Base-by-base conservation (phyloP, 1,140 invertebrate species). In the Drosophila truncata region DNA sequence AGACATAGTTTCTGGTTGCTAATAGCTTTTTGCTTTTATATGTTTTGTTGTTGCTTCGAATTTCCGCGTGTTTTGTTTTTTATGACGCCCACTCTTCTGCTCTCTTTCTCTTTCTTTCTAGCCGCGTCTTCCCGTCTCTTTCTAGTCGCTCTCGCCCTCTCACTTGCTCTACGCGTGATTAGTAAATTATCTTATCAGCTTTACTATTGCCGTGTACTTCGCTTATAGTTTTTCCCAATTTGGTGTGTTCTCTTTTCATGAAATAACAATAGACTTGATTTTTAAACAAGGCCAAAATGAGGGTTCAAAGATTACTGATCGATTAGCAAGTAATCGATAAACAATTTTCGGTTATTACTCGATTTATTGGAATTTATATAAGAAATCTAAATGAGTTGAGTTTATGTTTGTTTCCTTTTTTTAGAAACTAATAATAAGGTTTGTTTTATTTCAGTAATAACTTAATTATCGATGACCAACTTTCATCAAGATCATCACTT, bases 141-240 rank as follows among this genome's bases (percentile, higher is more conserved):
- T 16, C n/a, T 47, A 6, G 18, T 16, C 10, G 18, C 20, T 55
- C 18, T 57, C 29, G 25, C 57, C 25, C 23, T 13, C 35, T 39
- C n/a, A 20, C 23, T 57, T 23, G 33, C 52, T 39, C 46, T 37
- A 42, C 11, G 18, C 20, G 55, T 46, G 62, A 62, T 71, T 66
- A 63, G 42, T 59, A 61, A 64, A 87, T 87, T 87, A 87, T 87
- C 83, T 87, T 87, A 87, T 87, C 83, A 80, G 80, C 52, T 23
- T 31, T 61, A 35, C 20, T 58, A 55, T 47, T 67, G 61, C 23
- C 13, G 35, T 31, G 50, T 31, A 52, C 47, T 52, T 41, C 13
- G 18, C 29, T 44, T 27, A 55, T 73, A 85, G 59, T 84, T 73
- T 69, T 70, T 33, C 18, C 49, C 29, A 47, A 39, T 35, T 33